Conservation (phyloP, 2,113 vertebrate genomes). For the Balaeniceps rex region DNA sequence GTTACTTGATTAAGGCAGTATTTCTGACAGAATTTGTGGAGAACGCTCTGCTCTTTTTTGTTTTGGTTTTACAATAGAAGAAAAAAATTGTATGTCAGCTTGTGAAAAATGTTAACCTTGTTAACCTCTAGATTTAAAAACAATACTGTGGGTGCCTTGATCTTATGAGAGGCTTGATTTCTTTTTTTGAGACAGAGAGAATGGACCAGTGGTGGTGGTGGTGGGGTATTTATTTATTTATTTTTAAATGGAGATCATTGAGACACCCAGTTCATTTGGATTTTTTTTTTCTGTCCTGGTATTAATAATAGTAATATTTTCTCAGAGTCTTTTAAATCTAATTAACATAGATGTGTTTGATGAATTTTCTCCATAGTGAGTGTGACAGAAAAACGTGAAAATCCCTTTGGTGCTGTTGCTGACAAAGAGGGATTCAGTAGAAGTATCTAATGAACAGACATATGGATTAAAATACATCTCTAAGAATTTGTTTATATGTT, state of each 20-base stretch:
- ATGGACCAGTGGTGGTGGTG: neutral
- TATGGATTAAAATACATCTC: neutral
- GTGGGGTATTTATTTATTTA: neutral
- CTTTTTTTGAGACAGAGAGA: neutral
- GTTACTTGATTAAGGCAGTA: neutral
- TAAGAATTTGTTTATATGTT: neutral
- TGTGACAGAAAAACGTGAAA: neutral
- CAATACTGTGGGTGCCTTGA: neutral
- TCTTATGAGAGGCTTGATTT: neutral
- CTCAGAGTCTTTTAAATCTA: neutral
- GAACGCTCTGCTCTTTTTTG: neutral
- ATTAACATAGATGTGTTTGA: neutral
- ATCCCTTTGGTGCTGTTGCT: neutral
- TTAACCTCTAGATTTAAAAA: neutral
- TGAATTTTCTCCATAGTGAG: neutral
- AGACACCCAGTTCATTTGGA: neutral
- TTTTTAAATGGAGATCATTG: neutral
- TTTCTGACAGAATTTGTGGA: neutral
- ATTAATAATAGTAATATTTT: neutral
- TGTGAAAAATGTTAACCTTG: neutral
- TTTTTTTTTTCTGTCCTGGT: neutral
- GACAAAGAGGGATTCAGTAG: neutral
- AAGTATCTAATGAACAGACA: neutral
- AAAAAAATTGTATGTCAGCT: neutral
- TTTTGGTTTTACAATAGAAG: neutral